phyloP scores from a whole-genome alignment of 2,888 invertebrate genomes.

The Scaptomyza polygonia region DNA sequence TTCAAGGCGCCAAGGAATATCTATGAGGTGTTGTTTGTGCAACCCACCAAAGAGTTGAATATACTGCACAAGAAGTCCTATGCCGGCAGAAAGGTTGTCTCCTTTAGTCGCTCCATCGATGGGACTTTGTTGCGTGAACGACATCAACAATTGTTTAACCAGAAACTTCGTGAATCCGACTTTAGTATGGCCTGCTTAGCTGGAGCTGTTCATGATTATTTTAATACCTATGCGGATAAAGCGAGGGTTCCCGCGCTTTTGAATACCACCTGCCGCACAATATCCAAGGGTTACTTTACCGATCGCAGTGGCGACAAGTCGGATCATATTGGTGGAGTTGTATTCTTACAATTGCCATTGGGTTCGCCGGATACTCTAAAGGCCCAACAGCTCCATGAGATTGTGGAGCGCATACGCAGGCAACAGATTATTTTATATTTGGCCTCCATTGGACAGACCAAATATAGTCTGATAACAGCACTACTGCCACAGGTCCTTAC shows the following conservation, averaged over 20 bases:
- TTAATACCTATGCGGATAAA: conserved; percentile 66
- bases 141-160: conserved; percentile 65
- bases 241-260: conserved; percentile 73
- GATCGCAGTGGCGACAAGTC: conserved; percentile 77
- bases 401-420: conserved; percentile 77
- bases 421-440: conserved; percentile 83
- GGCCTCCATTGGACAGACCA: conserved; percentile 83
- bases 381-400: conserved; percentile 75
- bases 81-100: conserved; percentile 83
- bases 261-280: conserved; percentile 82
- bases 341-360: conserved; percentile 82
- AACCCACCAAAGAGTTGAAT: conserved; percentile 80
- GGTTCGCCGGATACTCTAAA: conserved; percentile 71
- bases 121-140: conserved; percentile 79
- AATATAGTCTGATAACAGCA: conserved; percentile 81
- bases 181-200: conserved; percentile 81
- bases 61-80: conserved; percentile 83
- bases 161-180: conserved; percentile 80
- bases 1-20: conserved; percentile 82
- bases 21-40: conserved; percentile 81
- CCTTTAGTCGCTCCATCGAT: conserved; percentile 82
- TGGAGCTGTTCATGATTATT: conserved; percentile 81
- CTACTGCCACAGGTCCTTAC: conserved; percentile 82
- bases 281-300: conserved; percentile 82
- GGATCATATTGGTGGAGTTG: conserved; percentile 82